Evolutionary conservation across 2,797 vertebrate genomes (phyloP).

Genomic region (Tenualosa thibaudeaui): DNA sequence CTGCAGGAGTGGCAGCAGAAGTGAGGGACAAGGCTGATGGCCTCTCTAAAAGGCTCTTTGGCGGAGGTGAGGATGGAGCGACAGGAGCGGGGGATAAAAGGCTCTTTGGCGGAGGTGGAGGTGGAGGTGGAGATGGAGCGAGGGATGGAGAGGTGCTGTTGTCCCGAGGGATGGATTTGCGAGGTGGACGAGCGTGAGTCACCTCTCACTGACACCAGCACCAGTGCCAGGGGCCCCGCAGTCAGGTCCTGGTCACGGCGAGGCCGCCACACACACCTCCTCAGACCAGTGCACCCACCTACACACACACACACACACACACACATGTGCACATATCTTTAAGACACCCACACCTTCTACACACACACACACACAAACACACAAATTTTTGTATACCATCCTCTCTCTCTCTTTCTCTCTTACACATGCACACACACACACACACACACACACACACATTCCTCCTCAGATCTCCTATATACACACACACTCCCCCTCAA

Average conservation of each 20-base stretch:
- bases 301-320: slow-evolving; percentile 35
- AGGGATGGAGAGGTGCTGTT: slow-evolving; percentile 54
- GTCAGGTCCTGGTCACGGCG: slow-evolving; percentile 68
- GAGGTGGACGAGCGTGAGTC: slow-evolving; percentile 71
- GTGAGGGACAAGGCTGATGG: slow-evolving; percentile 60
- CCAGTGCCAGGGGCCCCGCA: slow-evolving; percentile 56
- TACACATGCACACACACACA: neutral
- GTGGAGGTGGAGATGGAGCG: slow-evolving; percentile 52
- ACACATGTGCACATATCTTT: slow-evolving; percentile 43
- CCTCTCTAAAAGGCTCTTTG: slow-evolving; percentile 70
- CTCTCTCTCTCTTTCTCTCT: neutral
- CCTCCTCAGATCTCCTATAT: neutral
- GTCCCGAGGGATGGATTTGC: slow-evolving; percentile 70
- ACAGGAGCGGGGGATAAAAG: slow-evolving; percentile 71
- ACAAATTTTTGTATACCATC: neutral
- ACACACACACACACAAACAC: slow-evolving; percentile 16
- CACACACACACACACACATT: neutral
- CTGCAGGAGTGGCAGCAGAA: slow-evolving; percentile 63
- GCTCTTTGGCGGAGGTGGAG: slow-evolving; percentile 57
- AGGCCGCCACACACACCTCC: slow-evolving; percentile 49
- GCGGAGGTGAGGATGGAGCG: slow-evolving; percentile 48
- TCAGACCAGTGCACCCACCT: slow-evolving; percentile 34
- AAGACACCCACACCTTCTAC: slow-evolving; percentile 19
- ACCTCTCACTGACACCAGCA: slow-evolving; percentile 75
- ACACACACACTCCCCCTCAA: neutral